Conservation (phyloP, 2,113 vertebrate genomes). For the Alaudala cheleensis region DNA sequence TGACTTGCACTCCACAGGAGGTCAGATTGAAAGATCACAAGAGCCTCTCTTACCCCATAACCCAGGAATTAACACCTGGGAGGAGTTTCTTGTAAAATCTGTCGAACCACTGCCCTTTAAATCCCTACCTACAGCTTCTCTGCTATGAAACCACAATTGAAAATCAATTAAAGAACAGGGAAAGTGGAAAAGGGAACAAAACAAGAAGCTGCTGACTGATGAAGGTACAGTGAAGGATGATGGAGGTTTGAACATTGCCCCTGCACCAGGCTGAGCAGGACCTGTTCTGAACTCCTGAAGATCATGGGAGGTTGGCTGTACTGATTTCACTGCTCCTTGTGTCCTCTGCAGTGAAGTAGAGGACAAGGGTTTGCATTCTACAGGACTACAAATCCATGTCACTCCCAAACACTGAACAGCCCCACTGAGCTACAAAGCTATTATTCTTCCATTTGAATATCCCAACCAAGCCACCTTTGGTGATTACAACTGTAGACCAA, state of each 20-base stretch:
- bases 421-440: background rate
- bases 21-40: conserved; percentile 15
- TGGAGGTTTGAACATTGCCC: background rate
- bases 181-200: background rate
- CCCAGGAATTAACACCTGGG: conserved; percentile 21
- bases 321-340: background rate
- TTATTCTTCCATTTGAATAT: background rate
- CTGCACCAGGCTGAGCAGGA: background rate
- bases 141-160: background rate
- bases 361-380: background rate
- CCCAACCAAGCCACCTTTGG: background rate
- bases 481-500: background rate
- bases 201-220: background rate
- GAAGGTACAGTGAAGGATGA: background rate
- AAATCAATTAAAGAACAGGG: background rate
- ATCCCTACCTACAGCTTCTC: conserved; percentile 4
- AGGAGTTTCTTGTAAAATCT: conserved; percentile 28
- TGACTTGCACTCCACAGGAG: background rate
- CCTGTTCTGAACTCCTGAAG: background rate
- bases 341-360: background rate
- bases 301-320: background rate
- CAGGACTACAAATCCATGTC: accelerated
- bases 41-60: conserved; percentile 7
- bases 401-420: background rate
- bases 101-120: conserved; percentile 4